phyloP scores from a whole-genome alignment of 1,140 invertebrate species.

The Armadillidium nasatum region DNA sequence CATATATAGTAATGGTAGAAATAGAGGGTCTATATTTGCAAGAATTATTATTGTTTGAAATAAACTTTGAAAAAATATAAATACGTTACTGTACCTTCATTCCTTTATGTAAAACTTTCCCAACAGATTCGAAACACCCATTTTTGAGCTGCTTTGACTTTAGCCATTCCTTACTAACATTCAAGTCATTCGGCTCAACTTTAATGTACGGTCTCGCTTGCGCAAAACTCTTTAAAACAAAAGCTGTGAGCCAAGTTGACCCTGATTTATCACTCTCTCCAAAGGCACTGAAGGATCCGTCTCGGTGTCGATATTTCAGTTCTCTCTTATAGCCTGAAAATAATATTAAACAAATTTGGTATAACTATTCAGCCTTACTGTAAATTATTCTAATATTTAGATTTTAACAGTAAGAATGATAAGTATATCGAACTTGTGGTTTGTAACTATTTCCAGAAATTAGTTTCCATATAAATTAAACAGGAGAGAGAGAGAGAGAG shows the following conservation, averaged over 20 bases:
- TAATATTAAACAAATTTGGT: too few relatives aligned
- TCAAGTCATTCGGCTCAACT: conserved; percentile 56
- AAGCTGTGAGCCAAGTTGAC: conserved; percentile 76
- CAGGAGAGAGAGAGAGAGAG: too few relatives aligned
- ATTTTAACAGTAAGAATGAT: too few relatives aligned
- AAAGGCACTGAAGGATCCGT: conserved; percentile 78
- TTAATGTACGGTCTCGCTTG: conserved; percentile 61
- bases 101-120: conserved; percentile 20
- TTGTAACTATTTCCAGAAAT: too few relatives aligned
- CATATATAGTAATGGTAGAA: not conserved
- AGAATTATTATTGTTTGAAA: not conserved
- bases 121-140: conserved; percentile 27
- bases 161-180: conserved; percentile 51
- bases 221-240: conserved; percentile 66
- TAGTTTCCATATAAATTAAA: too few relatives aligned
- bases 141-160: not conserved
- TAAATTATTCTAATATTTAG: too few relatives aligned
- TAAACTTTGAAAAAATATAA: not conserved
- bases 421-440: too few relatives aligned
- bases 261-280: conserved; percentile 56
- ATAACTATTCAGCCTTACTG: too few relatives aligned
- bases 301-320: conserved; percentile 64
- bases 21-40: not conserved
- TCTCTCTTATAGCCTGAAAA: conserved; percentile 65
- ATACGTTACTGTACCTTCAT: conserved; percentile 16